Base-by-base conservation (phyloP, 2,888 invertebrate species). In the Rhorus exstirpatorius region DNA sequence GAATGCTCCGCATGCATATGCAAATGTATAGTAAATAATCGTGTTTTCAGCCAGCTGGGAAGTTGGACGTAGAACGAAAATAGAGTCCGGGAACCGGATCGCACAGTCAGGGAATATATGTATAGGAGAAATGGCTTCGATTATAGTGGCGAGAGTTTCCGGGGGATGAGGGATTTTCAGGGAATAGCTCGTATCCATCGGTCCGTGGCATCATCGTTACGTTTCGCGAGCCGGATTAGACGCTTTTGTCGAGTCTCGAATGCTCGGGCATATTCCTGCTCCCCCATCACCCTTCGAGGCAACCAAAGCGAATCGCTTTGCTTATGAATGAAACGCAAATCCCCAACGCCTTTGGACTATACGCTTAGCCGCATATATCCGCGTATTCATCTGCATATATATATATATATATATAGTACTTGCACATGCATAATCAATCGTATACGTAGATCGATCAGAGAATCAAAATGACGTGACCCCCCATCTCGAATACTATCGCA, bases 291-390 rank as follows among this genome's bases (percentile, higher is more conserved):
- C 21, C 55, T 55, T 10, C 31, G 49, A 26, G 21, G 46, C 44
- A 61, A 60, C 67, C 80, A 46, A 65, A 82, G 75, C 60, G 71
- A 67, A 72, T 85, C 81, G 82, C 83, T 87, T 85, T 84, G 84
- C 84, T 84, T 87, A 87, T 88, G 86, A 88, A 88, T 88, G 88
- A 79, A n/a, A 79, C 75, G 65, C 82, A 71, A 82, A 82, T 79
- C 79, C 77, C 75, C 58, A 51, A 58, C 35, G 65, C 75, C 58
- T 65, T 44, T 35, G 44, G 51, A 65, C 58, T 58, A 12, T 44
- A 41, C 63, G 75, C 79, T 79, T 17, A 71, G 65, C 58, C 70
- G 46, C 58, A 41, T 70, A 55, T 53, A 44, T 67, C 79, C 49
- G 14, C 21, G 24, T 60, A 46, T 67, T 61, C 55, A 58, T 38